Evolutionary conservation across 30 jellyfish, hydroid and myxozoan genomes (phyloP), one percentile per base, ranked within the genome.

Genomic region (Hydractinia echinata): DNA sequence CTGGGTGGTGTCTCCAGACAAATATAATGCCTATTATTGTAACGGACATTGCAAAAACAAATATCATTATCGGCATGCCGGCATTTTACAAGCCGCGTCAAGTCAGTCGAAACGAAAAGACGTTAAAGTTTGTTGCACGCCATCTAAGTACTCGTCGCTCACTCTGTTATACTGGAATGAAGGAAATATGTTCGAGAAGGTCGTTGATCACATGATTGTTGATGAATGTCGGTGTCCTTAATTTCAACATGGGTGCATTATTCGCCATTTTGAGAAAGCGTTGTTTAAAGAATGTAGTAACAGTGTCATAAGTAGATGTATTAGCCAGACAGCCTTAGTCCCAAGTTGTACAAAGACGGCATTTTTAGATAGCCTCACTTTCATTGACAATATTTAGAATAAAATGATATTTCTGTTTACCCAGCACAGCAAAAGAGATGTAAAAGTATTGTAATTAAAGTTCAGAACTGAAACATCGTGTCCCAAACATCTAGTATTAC

Each of bases 171-270:
- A 64, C 39, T 64, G 39, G 51, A 44, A 64, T 51, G 74, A 64
- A 44, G 39, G 18, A 64, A 64, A 64, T 64, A 44, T 64, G 39
- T n/a, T 1, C 7, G 51, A 13, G 39, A 44, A 51, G 9, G 8
- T 51, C 16, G 6, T 64, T 6, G 74, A 64, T 44, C 19, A 64
- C 19, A 64, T 64, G 74, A 64, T 64, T 64, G 74, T 64, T 13
- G 74, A 51, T 51, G 74, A 64, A 6, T 64, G 74, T 64, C 39
- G 19, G 74, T 64, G 74, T 64, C 39, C 74, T n/a, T 64, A 64
- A 4, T 9, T 6, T 64, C 74, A 16, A 16, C 44, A 30, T 30
- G 44, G 44, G 44, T 30, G 44, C 44, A 30, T 30, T 30, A 30
- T 30, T 30, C 44, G 44, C 44, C 44, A 30, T 30, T 30, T 30